A percentile compares a stretch with the other conserved stretches of the same genome.
These are phyloP conservation scores for Napeogenes inachia DNA, from an alignment of 2,888 invertebrate species.

Conservation along the genomic window DNA sequence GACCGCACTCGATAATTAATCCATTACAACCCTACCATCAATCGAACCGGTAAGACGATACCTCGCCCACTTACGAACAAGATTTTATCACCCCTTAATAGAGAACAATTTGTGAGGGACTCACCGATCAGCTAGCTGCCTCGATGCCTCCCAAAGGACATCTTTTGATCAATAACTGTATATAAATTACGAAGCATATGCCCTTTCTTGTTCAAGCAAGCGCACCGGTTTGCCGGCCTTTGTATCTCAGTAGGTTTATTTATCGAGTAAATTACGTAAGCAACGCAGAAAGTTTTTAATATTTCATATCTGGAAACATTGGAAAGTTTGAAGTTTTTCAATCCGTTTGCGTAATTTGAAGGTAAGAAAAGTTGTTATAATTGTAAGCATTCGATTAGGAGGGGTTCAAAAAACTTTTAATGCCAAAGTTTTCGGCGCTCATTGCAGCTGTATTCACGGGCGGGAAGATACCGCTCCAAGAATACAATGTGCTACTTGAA, in stretches of 20 bases:
- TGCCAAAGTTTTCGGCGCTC: constrained; percentile 28
- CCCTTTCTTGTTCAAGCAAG: constrained; percentile 68
- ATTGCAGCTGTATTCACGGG: constrained; percentile 47
- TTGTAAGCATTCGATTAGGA: constrained; percentile 19
- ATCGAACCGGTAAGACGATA: constrained; percentile 45
- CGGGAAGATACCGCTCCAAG: constrained; percentile 32
- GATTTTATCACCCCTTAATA: constrained; percentile 72
- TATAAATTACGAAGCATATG: constrained; percentile 75
- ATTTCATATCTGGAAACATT: constrained; percentile 20
- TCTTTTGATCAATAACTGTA: constrained; percentile 77
- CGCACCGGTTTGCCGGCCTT: constrained; percentile 60
- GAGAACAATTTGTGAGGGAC: constrained; percentile 63
- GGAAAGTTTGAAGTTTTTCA: constrained; percentile 19
- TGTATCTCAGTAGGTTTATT: constrained; percentile 47
- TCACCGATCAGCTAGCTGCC: constrained; percentile 57
- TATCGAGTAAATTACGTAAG: constrained; percentile 39
- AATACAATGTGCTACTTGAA: constrained; percentile 59
- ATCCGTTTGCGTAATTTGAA: constrained; percentile 14
- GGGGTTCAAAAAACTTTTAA: constrained; percentile 20
- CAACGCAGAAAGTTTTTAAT: constrained; percentile 34
- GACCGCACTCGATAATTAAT: constrained; percentile 46
- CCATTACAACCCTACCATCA: constrained; percentile 51
- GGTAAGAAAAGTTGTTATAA: constrained; percentile 26
- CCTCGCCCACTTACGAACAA: constrained; percentile 47
- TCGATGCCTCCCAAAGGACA: constrained; percentile 71